Base-by-base conservation (phyloP, 2,113 vertebrate genomes). In the Otocyon megalotis region DNA sequence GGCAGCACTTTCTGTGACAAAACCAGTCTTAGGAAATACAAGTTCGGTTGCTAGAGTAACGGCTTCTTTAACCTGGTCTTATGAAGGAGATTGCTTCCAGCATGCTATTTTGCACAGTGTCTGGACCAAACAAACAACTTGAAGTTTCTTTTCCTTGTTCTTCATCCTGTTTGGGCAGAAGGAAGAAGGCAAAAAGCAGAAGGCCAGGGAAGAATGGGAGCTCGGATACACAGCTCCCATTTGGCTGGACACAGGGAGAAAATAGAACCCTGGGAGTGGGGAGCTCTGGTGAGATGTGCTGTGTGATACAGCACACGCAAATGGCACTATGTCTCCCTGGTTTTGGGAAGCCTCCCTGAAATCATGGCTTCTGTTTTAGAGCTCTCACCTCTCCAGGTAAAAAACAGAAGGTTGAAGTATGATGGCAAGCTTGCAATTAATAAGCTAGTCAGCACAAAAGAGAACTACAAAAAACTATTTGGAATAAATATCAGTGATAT, bases 221-320 rank as follows among this genome's bases (percentile, higher is more conserved):
- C 53, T 62, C 35, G 14, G 60, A 53, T 9, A 35, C 20, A 1
- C 20, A 13, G 0, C 43, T 7, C 0, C 13, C 0, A 2, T 30
- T 11, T 9, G 15, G 3, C 48, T 19, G 0, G 5, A 43, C 35
- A 8, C 0, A 5, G 22, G 2, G 2, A 53, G 3, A 9, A 26
- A 5, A 11, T 3, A 3, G 76, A n/a, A 8, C 3, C 1, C 0
- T 28, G 0, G 30, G 1, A 20, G 6, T 7, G 0, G 62, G 16
- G 0, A 1, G 32, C 12, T 12, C 8, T 19, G 24, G 22, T 19
- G 67, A 54, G 28, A 19, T 32, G 8, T 8, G 76, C 16, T 5
- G 3, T 26, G 26, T 53, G 43, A 19, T 0, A 26, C 4, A 16
- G 28, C 15, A 9, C 26, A 0, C 0, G 15, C 16, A 1, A 32